Evolutionary conservation across 2,888 invertebrate genomes (phyloP), one percentile per base, ranked within the genome.

Genomic region (Chirona hameri): DNA sequence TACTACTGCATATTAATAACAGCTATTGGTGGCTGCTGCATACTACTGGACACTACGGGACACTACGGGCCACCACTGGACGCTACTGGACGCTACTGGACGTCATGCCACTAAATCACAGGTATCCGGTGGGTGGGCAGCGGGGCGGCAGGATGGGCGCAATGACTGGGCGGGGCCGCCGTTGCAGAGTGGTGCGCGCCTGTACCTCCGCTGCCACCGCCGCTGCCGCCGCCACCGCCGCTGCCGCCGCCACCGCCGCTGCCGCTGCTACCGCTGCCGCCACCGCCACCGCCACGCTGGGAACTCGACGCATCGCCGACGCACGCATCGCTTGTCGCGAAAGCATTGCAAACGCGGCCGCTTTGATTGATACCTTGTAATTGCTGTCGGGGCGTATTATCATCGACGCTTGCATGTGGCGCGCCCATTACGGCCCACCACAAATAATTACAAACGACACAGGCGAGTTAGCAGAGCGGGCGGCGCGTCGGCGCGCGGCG

Each of bases 401-500:
- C 76, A 76, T 76, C 76, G 39, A 10, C 39, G 76, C 39, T 76
- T 76, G 76, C 76, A 76, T 76, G 76, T 39, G 39, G 21, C 76
- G 76, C 9, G 10, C 46, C 76, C 76, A 76, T 76, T 76, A 46
- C 39, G 46, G 76, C 76, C 18, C 24, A 76, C 76, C 76, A 24
- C 76, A 76, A 76, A 76, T 76, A 76, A 76, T 76, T 76, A 76
- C 76, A 46, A 76, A 76, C 76, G 76, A 76, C 76, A 46, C 24
- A 72, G 76, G 31, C 76, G 76, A 76, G 76, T 46, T 76, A 46
- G 39, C 76, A 15, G 72, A 15, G 69, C 72, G 72, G 72, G 31
- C 14, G 76, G 27, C 39, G 72, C 31, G 31, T 31, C 31, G 46
- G 76, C 76, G 76, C 39, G 76, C 76, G 76, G 76, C 65, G 65